phyloP scores from a whole-genome alignment of 2,113 vertebrate genomes.

The Vulpes ferrilata region DNA sequence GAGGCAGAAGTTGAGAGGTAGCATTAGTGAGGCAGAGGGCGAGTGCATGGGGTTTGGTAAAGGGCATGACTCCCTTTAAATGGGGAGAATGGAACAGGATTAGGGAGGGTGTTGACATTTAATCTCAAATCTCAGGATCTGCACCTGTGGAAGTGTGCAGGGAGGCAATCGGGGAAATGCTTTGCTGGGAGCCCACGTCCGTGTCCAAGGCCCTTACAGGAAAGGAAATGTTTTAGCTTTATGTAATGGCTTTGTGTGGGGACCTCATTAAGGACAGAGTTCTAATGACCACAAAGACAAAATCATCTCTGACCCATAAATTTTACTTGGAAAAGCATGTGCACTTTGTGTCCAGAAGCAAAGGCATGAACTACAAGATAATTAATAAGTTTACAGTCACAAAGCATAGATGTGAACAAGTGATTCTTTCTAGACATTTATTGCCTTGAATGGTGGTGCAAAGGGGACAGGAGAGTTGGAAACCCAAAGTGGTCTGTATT shows the following conservation, averaged over 20 bases:
- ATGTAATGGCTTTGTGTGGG: neutral
- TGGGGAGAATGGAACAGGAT: too few relatives aligned
- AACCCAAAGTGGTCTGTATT: neutral
- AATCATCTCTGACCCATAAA: neutral
- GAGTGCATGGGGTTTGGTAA: neutral
- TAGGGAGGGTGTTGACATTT: neutral
- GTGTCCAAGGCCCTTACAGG: neutral
- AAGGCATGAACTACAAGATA: neutral
- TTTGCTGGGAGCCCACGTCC: neutral
- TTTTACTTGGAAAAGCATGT: constrained; percentile 49
- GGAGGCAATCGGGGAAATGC: neutral
- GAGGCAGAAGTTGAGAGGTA: neutral
- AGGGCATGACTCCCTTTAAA: neutral
- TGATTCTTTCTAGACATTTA: constrained; percentile 3
- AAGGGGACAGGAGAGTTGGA: neutral
- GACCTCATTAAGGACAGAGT: neutral
- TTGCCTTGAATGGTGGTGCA: neutral
- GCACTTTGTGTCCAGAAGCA: neutral
- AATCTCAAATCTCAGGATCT: neutral
- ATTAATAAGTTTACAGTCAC: neutral
- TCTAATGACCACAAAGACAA: constrained; percentile 3
- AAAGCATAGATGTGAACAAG: neutral
- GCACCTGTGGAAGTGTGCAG: neutral
- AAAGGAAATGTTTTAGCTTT: neutral
- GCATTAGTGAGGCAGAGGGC: neutral